A percentile compares a stretch with the other conserved stretches of the same genome.
Evolutionary conservation across 2,797 vertebrate species (phyloP).

Genomic region (Morelia viridis): DNA sequence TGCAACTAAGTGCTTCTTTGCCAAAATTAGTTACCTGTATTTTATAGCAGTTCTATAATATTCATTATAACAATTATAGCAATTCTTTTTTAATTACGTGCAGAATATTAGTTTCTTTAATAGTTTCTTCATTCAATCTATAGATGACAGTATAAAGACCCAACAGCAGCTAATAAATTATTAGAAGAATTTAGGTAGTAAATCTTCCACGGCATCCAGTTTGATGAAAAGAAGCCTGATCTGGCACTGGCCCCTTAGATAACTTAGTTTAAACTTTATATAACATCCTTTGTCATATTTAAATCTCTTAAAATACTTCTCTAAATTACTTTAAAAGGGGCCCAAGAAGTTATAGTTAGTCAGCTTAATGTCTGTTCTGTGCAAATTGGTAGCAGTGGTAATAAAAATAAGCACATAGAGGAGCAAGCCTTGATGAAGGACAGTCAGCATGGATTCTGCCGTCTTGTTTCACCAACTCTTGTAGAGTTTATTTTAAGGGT

Average conservation of each 20-base stretch:
- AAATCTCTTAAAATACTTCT: background rate
- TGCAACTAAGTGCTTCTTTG: background rate
- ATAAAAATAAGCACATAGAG: background rate
- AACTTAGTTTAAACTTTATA: background rate
- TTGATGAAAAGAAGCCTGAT: background rate
- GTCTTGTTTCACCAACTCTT: background rate
- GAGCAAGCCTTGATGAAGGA: background rate
- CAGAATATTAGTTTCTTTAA: background rate
- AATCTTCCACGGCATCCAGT: background rate
- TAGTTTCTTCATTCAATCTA: background rate
- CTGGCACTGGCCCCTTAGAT: background rate
- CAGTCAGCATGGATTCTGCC: background rate
- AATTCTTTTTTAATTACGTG: background rate
- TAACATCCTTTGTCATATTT: background rate
- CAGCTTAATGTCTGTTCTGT: background rate
- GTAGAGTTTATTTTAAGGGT: background rate
- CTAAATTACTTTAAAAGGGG: background rate
- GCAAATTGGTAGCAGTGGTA: background rate
- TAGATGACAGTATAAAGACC: background rate
- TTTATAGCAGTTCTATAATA: background rate
- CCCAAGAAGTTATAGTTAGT: background rate
- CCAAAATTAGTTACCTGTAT: background rate
- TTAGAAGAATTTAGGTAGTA: background rate
- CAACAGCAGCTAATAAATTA: background rate
- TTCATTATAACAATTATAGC: background rate